Base-by-base conservation (phyloP, 1,140 invertebrate genomes). In the Pristionchus pacificus region DNA sequence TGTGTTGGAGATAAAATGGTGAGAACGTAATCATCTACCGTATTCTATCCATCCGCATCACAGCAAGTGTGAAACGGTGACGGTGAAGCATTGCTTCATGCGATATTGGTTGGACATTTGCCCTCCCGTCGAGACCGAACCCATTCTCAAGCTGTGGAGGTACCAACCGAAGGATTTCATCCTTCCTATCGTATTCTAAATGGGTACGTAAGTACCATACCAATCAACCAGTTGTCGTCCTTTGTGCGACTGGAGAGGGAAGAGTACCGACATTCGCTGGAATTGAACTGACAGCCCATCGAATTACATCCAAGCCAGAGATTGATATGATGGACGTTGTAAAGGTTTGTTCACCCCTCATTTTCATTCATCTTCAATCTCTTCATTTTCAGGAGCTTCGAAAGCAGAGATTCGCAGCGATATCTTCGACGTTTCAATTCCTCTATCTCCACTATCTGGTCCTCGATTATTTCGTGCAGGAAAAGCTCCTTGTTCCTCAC, bases 201-300 rank as follows among this genome's bases (percentile, higher is more conserved):
- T 49, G 38, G 38, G 19, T 49, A 19, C 6, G 19, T 6, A 49
- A 49, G 38, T 10, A 49, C 38, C 6, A 19, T 19, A 19, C 6
- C 38, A 19, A 49, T 19, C 6, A 49, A 19, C 38, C 38, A 6
- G 19, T 49, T 6, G 38, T 49, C 0, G 78, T 80, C 15, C 78
- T 79, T 61, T 77, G 65, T 55, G 78, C 78, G 27, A 81, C 81
- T 38, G 82, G 82, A 3, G 75, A 83, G 13, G 82, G 82, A 0
- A 71, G 81, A 19, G 77, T 75, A 14, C 55, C 71, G 1, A 77
- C 77, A 1, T 77, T 77, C 30, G 65, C 77, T 6, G 67, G 72
- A 19, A 70, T 74, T 57, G 61, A 74, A 32, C 33, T 60, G 15
- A 62, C 61, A 10, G 27, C 28, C 2, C 25, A 66, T 0, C 70